Conservation (phyloP, 2,888 invertebrate genomes). For the Melieria omissa region DNA sequence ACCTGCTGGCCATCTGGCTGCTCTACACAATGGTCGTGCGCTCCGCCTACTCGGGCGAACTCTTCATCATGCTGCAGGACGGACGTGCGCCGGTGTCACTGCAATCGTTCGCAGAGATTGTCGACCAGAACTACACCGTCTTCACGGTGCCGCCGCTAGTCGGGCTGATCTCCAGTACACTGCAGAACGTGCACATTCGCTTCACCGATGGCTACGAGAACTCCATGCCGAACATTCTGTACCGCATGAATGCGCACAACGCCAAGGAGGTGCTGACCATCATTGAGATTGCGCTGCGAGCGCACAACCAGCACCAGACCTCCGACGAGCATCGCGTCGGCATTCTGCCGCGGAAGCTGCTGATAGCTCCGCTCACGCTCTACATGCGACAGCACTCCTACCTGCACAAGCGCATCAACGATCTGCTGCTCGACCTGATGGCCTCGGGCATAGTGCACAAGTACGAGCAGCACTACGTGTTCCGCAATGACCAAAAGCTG, state of each 20-base stretch:
- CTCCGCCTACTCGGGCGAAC: conserved; percentile 57
- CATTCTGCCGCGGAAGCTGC: conserved; percentile 47
- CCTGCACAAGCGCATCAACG: conserved; percentile 47
- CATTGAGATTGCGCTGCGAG: conserved; percentile 41
- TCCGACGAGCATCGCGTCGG: conserved; percentile 38
- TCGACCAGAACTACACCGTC: conserved; percentile 49
- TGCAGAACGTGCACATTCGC: conserved; percentile 21
- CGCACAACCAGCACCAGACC: conserved; percentile 46
- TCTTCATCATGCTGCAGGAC: conserved; percentile 59
- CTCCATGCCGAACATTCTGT: conserved; percentile 18
- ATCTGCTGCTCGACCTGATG: conserved; percentile 53
- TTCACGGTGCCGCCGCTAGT: conserved; percentile 46
- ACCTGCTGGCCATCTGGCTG: conserved; percentile 57
- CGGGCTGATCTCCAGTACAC: conserved; percentile 34
- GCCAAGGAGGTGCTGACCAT: conserved; percentile 41
- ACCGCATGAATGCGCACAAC: conserved; percentile 8
- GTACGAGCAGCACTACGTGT: conserved; percentile 47
- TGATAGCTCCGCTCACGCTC: conserved; percentile 54
- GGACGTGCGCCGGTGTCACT: conserved; percentile 47
- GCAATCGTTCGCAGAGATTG: conserved; percentile 49
- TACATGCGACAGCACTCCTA: conserved; percentile 59
- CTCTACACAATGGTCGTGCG: conserved; percentile 55
- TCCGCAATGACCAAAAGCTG: conserved; percentile 29
- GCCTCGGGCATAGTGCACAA: conserved; percentile 51
- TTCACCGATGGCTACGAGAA: conserved; percentile 29